Conservation (phyloP, 2,113 vertebrate genomes). For the Phycodurus eques region DNA sequence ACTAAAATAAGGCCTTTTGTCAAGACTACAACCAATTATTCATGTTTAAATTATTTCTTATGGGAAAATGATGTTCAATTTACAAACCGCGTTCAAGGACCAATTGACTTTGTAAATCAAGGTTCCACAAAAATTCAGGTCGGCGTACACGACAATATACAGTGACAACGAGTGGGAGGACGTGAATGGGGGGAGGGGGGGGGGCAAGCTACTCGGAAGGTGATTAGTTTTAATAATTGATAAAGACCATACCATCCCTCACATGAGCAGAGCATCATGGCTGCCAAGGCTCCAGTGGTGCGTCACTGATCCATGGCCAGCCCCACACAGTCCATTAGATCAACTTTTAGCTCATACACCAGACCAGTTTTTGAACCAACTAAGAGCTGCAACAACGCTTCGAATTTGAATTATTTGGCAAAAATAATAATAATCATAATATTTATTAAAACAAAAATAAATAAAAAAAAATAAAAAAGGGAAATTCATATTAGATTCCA, state of each 20-base stretch:
- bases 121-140: neutral
- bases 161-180: constrained; percentile 14
- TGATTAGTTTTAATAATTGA: constrained; percentile 72
- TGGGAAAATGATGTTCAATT: too few species aligned
- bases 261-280: constrained; percentile 63
- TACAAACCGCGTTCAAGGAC: too few species aligned
- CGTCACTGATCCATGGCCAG: constrained; percentile 47
- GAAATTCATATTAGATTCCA: neutral
- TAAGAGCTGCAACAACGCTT: neutral
- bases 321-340: constrained; percentile 44
- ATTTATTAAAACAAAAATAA: too few species aligned
- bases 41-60: too few species aligned
- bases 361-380: neutral
- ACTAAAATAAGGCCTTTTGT: too few species aligned
- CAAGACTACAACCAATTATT: too few species aligned
- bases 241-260: constrained; percentile 60
- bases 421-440: too few species aligned
- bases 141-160: neutral
- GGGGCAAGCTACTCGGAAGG: constrained; percentile 35
- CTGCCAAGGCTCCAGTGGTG: constrained; percentile 55
- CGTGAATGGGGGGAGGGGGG: too few species aligned
- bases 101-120: too few species aligned
- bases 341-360: constrained; percentile 47
- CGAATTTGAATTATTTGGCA: neutral
- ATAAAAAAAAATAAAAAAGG: too few species aligned